Evolutionary conservation across 2,113 vertebrate genomes (phyloP).

Genomic region (Montifringilla adamsi): DNA sequence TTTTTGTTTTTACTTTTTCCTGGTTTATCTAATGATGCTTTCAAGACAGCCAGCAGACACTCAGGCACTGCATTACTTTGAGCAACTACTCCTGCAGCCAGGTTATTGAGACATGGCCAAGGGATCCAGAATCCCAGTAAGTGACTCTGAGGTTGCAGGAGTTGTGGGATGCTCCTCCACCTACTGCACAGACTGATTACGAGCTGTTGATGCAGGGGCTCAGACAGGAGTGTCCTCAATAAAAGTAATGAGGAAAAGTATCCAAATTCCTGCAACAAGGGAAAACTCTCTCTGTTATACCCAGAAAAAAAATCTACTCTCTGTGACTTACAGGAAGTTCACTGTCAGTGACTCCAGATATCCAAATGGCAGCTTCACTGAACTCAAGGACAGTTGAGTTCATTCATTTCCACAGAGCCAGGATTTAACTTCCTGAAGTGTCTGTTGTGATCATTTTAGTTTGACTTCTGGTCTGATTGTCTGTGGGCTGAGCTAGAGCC

Average conservation of each 20-base stretch:
- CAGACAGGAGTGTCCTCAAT: neutral
- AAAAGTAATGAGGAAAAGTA: neutral
- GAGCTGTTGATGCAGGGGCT: neutral
- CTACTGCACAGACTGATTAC: neutral
- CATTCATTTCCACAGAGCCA: neutral
- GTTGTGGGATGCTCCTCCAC: neutral
- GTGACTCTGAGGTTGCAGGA: neutral
- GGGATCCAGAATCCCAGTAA: neutral
- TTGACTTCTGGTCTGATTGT: neutral
- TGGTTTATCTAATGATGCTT: neutral
- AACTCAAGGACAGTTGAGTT: neutral
- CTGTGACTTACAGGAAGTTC: neutral
- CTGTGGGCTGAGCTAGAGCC: neutral
- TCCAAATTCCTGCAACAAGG: neutral
- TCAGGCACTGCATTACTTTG: neutral
- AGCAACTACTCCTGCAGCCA: neutral
- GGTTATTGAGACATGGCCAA: neutral
- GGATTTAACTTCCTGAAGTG: neutral
- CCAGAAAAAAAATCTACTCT: neutral
- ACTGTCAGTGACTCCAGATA: neutral
- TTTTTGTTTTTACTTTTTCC: neutral
- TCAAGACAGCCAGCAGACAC: neutral
- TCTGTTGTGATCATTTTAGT: neutral
- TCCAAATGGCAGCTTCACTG: neutral
- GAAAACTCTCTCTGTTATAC: neutral